Percentiles rank a stretch among this genome's conserved stretches.
Evolutionary conservation across 53 echinoderm and acorn worm genomes (phyloP).

Genomic region (Patiria pectinifera): DNA sequence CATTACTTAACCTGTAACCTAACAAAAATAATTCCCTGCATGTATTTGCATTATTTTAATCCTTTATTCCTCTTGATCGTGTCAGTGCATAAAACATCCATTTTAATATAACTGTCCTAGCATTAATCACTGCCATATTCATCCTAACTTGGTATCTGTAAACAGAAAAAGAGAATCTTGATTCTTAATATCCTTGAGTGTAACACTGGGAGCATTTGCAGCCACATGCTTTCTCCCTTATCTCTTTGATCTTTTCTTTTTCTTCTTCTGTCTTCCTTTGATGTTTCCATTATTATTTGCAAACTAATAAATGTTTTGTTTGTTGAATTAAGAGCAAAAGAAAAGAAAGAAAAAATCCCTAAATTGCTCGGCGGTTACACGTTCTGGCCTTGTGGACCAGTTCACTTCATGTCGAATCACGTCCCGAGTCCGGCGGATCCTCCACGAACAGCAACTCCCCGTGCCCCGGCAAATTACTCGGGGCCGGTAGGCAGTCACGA

Average conservation of each 20-base stretch:
- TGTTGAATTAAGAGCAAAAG: background rate
- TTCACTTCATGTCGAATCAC: conserved; percentile 24
- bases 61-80: background rate
- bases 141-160: background rate
- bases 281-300: background rate
- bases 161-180: background rate
- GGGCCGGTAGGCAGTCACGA: conserved; percentile 47
- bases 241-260: background rate
- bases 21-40: too few relatives aligned
- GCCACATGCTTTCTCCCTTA: background rate
- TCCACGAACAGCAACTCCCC: background rate
- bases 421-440: conserved; percentile 7
- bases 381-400: conserved; percentile 21
- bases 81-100: background rate
- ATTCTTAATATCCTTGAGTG: background rate
- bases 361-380: background rate
- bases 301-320: background rate
- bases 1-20: too few relatives aligned
- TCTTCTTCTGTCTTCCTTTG: background rate
- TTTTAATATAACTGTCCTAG: background rate
- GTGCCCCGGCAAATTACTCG: conserved; percentile 1
- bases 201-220: background rate
- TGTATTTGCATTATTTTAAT: too few relatives aligned
- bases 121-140: background rate
- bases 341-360: background rate